These are phyloP conservation scores for Desmodus rotundus DNA, from an alignment of 2,113 vertebrate genomes.

Conservation along the genomic window DNA sequence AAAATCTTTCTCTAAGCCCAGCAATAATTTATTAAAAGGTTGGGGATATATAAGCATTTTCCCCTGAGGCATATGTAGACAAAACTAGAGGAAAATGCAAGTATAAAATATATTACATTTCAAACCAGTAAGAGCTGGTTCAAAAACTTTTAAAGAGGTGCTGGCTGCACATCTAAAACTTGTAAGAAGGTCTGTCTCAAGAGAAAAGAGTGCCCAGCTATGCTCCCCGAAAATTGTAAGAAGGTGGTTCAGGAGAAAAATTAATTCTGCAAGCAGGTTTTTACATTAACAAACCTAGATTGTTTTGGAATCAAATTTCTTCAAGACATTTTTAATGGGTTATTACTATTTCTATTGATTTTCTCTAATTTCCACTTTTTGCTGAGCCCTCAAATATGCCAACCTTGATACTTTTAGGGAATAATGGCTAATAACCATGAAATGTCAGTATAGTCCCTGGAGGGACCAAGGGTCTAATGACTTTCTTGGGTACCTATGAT, in stretches of 20 bases:
- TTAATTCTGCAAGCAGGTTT: background rate
- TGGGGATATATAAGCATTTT: background rate
- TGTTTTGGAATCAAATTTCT: background rate
- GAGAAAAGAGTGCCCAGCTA: background rate
- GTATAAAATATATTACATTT: slow-evolving; percentile 36
- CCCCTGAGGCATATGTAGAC: background rate
- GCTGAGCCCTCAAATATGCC: background rate
- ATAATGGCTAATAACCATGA: background rate
- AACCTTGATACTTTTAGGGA: background rate
- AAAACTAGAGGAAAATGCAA: slow-evolving; percentile 10
- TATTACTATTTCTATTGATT: background rate
- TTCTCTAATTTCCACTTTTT: background rate
- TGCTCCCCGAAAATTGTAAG: background rate
- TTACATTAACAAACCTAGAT: background rate
- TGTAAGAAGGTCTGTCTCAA: background rate
- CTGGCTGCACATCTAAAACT: background rate
- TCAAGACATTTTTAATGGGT: background rate
- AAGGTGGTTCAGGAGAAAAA: background rate
- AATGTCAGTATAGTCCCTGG: background rate
- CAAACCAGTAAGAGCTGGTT: background rate
- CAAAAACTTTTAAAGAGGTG: background rate
- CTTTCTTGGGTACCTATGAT: too few species aligned
- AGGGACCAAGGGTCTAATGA: too few species aligned
- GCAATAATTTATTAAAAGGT: slow-evolving; percentile 7
- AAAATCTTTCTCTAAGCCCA: slow-evolving; percentile 13